Base-by-base conservation (phyloP, 1,140 invertebrate genomes). In the Solenopsis fugax region DNA sequence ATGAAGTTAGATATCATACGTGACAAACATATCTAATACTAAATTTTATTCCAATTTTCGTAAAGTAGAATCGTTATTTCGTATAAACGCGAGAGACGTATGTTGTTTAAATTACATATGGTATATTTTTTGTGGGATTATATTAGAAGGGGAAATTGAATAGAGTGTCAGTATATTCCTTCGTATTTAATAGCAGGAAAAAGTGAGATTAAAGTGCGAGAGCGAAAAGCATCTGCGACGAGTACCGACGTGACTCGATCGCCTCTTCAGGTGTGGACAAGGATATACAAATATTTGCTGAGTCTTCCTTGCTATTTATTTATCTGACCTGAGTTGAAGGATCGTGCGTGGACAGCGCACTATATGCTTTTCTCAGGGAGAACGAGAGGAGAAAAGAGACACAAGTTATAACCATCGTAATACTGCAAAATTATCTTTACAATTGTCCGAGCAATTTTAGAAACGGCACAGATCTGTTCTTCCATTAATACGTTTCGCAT, bases 301-400 rank as follows among this genome's bases (percentile, higher is more conserved):
- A 89, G 62, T 85, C 90, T 85, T 87, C 69, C 81, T 29, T 67
- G 85, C 81, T 91, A 91, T 91, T 91, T 91, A 91, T 91, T 91
- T 90, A 87, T 89, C 85, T 81, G 87, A 72, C 67, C 85, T 37
- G 73, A 48, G n/a, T 13, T 64, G 45, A 69, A 65, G 71, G 80
- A 81, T 85, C 72, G 65, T 54, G 56, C 58, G 54, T 67, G 69
- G 54, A 77, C 41, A 16, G 24, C 7, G 13, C 12, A 9, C 18
- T 24, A 29, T 71, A 45, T 62, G 58, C 72, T 12, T 56, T 65
- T 72, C 65, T 45, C 52, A 13, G 77, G 52, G 72, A 69, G 54
- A 21, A 67, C 16, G 50, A 64, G 34, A 67, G 56, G 73, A 37
- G 64, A 58, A 81, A 12, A 54, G 69, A 62, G 13, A 56, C 60